Base-by-base conservation (phyloP, 2,888 invertebrate species). In the Noctua fimbriata region DNA sequence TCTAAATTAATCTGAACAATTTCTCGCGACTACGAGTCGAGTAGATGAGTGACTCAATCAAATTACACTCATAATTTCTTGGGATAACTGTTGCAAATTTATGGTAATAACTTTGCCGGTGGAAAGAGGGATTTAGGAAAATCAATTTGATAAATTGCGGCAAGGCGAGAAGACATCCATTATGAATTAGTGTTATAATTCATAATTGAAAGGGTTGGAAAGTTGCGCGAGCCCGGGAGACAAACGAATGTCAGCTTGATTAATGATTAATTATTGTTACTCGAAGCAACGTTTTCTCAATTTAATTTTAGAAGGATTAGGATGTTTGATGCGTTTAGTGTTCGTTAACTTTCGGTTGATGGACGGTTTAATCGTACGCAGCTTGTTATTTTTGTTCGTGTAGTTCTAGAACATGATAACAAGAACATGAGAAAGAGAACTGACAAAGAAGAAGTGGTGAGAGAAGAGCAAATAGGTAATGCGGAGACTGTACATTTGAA, bases 141-240 rank as follows among this genome's bases (percentile, higher is more conserved):
- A 96, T 95, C 95, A 95, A 95, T 95, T 96, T 96, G 95, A 96
- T 95, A 95, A 96, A 96, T 96, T 95, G 94, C 93, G 93, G 91
- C 92, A 93, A 95, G 92, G 92, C 94, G 92, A 89, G 90, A 89
- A 92, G 94, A 95, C 95, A 95, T 96, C 95, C 93, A 95, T 96
- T 95, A 95, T 95, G 94, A 95, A 94, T 96, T 96, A 96, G 95
- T 95, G 94, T 93, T 95, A 96, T 96, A 96, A 96, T 95, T 96
- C 94, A 95, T 95, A 96, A 96, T 96, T 95, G 96, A 95, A 96
- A 95, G 95, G 96, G 95, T 95, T 94, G 92, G 91, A 92, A 94
- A 96, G 93, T 95, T 96, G 90, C 90, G 88, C 85, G 90, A 87
- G 87, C 94, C 91, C 93, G 81, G 82, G 95, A 94, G 96, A 95